Conservation (phyloP, 2,113 vertebrate genomes). For the Phycodurus eques region DNA sequence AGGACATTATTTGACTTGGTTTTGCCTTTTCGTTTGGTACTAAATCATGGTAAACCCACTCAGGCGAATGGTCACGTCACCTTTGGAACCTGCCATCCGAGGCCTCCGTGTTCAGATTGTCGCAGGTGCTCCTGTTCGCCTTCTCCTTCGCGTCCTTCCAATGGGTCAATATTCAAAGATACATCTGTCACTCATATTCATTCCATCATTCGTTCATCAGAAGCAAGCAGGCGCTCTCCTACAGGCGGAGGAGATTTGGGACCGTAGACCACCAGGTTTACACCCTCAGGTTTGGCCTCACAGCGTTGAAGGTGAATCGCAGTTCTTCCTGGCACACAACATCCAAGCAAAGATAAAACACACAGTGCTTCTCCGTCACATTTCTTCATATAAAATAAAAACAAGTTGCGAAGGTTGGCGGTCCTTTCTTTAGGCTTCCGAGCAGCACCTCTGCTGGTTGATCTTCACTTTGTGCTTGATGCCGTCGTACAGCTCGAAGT, state of each 20-base stretch:
- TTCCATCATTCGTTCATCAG: slow-evolving; percentile 68
- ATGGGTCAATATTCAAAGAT: slow-evolving; percentile 40
- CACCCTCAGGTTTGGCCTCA: slow-evolving; percentile 19
- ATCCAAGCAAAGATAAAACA: background rate
- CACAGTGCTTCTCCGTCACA: slow-evolving; percentile 37
- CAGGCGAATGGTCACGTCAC: slow-evolving; percentile 12
- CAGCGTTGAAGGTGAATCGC: slow-evolving; percentile 3
- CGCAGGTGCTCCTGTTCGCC: slow-evolving; percentile 25
- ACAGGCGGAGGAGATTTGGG: slow-evolving; percentile 65
- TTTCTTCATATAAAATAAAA: slow-evolving; percentile 34
- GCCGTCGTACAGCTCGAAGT: slow-evolving; percentile 94
- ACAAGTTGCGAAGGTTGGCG: background rate
- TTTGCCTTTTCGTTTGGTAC: slow-evolving; percentile 3
- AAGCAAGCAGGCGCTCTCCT: slow-evolving; percentile 63
- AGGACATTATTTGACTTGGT: slow-evolving; percentile 3
- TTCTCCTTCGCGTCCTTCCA: slow-evolving; percentile 21
- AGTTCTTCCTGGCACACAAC: slow-evolving; percentile 23
- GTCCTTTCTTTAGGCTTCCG: slow-evolving; percentile 81
- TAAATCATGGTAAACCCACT: background rate
- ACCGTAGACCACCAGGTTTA: slow-evolving; percentile 17
- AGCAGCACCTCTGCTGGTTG: slow-evolving; percentile 98
- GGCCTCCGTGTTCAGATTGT: slow-evolving; percentile 52
- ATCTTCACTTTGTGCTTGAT: slow-evolving; percentile 99
- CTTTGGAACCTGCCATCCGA: slow-evolving; percentile 25
- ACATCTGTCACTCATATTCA: slow-evolving; percentile 52